phyloP scores from a whole-genome alignment of 2,113 vertebrate genomes.

The Megaceryle maxima region DNA sequence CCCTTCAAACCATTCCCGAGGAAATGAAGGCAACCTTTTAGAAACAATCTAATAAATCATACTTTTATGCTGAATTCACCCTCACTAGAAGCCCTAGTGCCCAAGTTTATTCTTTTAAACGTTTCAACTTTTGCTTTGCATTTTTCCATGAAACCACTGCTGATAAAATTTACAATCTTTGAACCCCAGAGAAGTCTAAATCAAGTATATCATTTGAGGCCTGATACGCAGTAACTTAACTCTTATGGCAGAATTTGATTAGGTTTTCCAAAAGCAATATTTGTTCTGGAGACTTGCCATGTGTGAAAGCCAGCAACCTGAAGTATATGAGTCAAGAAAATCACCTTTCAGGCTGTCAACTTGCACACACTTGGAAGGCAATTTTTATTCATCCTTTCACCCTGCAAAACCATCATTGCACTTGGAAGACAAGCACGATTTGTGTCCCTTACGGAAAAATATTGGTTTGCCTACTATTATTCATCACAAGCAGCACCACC shows the following conservation, averaged over 20 bases:
- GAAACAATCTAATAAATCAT: background rate
- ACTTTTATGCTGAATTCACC: background rate
- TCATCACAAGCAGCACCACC: background rate
- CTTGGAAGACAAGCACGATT: slow-evolving; percentile 16
- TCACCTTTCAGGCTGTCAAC: slow-evolving; percentile 35
- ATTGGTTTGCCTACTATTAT: background rate
- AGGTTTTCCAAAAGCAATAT: slow-evolving; percentile 64
- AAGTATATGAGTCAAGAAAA: slow-evolving; percentile 44
- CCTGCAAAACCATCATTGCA: slow-evolving; percentile 25
- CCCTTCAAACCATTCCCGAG: background rate
- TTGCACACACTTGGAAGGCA: slow-evolving; percentile 22
- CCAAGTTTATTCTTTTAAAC: background rate
- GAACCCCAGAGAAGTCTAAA: slow-evolving; percentile 53
- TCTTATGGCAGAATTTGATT: slow-evolving; percentile 31
- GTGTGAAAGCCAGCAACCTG: slow-evolving; percentile 20
- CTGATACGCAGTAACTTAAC: slow-evolving; percentile 48
- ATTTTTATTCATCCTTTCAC: slow-evolving; percentile 35
- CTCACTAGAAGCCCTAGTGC: background rate
- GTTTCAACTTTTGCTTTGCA: background rate
- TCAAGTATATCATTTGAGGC: slow-evolving; percentile 40
- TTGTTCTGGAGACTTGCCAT: slow-evolving; percentile 62
- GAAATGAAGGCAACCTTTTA: background rate
- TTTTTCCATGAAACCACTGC: slow-evolving; percentile 10
- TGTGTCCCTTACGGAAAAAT: background rate
- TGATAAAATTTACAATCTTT: slow-evolving; percentile 54